These are phyloP conservation scores for Polylopha cassiicola DNA, from an alignment of 2,888 invertebrate genomes.

Conservation along the genomic window DNA sequence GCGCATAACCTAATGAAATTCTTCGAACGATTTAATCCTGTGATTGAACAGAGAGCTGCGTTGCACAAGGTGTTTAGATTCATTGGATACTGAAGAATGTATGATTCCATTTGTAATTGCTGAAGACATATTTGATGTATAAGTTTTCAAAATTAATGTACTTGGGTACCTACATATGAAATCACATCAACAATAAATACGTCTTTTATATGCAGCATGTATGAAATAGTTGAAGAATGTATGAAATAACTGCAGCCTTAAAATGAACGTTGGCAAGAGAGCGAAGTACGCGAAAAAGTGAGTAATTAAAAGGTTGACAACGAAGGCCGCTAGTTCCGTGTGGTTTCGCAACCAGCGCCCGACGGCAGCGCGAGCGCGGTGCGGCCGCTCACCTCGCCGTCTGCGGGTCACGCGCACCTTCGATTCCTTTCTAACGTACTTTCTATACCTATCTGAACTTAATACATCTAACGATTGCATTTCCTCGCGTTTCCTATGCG, in stretches of 20 bases:
- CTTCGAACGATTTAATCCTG: constrained; percentile 26
- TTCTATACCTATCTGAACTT: constrained; percentile 63
- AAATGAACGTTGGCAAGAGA: constrained; percentile 25
- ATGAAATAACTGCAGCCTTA: constrained; percentile 23
- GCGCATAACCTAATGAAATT: constrained; percentile 44
- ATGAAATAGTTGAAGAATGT: constrained; percentile 13
- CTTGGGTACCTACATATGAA: too few relatives aligned
- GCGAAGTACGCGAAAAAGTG: constrained; percentile 47
- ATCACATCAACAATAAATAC: too few relatives aligned
- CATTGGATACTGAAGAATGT: too few relatives aligned
- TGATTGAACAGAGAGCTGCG: too few relatives aligned
- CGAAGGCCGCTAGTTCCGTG: constrained; percentile 68
- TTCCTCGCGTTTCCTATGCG: constrained; percentile 52
- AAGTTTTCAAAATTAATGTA: too few relatives aligned
- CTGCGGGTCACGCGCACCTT: constrained; percentile 70
- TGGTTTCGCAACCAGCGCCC: constrained; percentile 54
- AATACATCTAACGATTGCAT: constrained; percentile 36
- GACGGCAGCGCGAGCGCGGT: constrained; percentile 44
- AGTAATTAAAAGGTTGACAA: constrained; percentile 69
- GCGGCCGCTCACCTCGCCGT: constrained; percentile 59
- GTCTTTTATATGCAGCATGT: too few relatives aligned
- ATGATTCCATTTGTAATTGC: too few relatives aligned
- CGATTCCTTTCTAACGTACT: constrained; percentile 76
- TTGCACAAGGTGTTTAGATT: too few relatives aligned
- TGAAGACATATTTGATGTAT: too few relatives aligned